Evolutionary conservation across 2,113 vertebrate genomes (phyloP).

Genomic region (Salvelinus fontinalis): DNA sequence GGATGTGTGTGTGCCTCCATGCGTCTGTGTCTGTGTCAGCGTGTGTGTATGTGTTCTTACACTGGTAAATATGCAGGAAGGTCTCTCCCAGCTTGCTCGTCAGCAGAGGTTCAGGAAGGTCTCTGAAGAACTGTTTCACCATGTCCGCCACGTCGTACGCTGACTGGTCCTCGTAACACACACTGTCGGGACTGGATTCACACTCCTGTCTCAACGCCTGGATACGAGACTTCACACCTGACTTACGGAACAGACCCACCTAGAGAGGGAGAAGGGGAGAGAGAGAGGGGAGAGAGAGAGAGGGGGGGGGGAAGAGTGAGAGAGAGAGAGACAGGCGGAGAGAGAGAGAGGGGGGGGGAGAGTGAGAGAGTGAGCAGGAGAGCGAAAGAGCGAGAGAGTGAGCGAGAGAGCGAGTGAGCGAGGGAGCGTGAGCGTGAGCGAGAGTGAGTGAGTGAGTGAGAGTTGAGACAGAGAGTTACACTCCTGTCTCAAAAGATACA

Average conservation of each 20-base stretch:
- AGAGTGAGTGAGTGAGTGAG: too few relatives aligned
- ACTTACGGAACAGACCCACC: slow-evolving; percentile 97
- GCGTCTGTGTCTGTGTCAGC: too few relatives aligned
- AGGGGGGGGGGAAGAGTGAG: too few relatives aligned
- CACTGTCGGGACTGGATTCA: slow-evolving; percentile 83
- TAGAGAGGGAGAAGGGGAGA: slow-evolving; percentile 43
- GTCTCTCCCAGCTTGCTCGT: slow-evolving; percentile 95
- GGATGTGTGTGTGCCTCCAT: too few relatives aligned
- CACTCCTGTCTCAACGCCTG: slow-evolving; percentile 92
- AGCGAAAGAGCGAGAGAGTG: too few relatives aligned
- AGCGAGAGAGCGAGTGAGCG: accelerated
- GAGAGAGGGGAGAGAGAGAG: too few relatives aligned
- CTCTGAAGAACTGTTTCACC: slow-evolving; percentile 97
- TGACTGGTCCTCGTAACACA: slow-evolving; percentile 90
- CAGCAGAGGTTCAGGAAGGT: slow-evolving; percentile 92
- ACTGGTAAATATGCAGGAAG: slow-evolving; percentile 96
- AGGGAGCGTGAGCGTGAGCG: too few relatives aligned
- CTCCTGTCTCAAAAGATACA: too few relatives aligned
- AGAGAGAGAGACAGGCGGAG: too few relatives aligned
- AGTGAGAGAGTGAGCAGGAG: accelerated
- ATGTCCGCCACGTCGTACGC: slow-evolving; percentile 97
- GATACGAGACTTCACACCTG: slow-evolving; percentile 95
- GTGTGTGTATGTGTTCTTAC: slow-evolving; percentile 72
- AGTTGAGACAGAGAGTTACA: too few relatives aligned
- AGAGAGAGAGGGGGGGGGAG: too few relatives aligned